Conservation (phyloP, 2,888 invertebrate genomes). For the Xanthorhoe designata region DNA sequence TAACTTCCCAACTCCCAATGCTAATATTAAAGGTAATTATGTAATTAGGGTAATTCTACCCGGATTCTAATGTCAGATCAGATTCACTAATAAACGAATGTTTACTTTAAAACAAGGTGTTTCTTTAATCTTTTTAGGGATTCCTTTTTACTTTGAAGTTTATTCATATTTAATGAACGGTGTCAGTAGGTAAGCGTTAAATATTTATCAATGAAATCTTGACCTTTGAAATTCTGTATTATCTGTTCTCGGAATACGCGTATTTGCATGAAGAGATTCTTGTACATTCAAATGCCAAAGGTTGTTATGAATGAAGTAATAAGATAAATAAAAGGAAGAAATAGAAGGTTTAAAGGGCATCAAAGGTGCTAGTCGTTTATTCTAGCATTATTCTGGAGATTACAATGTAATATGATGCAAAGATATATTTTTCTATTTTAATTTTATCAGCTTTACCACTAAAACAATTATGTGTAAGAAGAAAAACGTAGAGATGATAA, state of each 20-base stretch:
- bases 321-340: no score
- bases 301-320: not conserved
- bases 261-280: constrained; percentile 9
- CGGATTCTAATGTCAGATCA: constrained; percentile 19
- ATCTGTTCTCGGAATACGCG: not conserved
- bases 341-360: not conserved
- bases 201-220: constrained; percentile 18
- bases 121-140: not conserved
- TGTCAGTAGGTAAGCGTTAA: constrained; percentile 11
- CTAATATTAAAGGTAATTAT: constrained; percentile 40
- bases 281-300: not conserved
- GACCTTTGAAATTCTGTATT: constrained; percentile 4
- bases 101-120: not conserved
- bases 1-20: constrained; percentile 47
- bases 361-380: not conserved
- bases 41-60: constrained; percentile 32
- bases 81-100: constrained; percentile 11
- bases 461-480: no score
- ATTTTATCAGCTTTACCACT: no score
- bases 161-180: constrained; percentile 13
- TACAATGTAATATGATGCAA: no score
- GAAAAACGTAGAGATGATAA: no score
- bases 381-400: not conserved
- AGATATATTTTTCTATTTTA: no score
- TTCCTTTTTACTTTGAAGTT: not conserved